phyloP scores from a whole-genome alignment of 2,797 vertebrate species.

The Rhinophrynus dorsalis region DNA sequence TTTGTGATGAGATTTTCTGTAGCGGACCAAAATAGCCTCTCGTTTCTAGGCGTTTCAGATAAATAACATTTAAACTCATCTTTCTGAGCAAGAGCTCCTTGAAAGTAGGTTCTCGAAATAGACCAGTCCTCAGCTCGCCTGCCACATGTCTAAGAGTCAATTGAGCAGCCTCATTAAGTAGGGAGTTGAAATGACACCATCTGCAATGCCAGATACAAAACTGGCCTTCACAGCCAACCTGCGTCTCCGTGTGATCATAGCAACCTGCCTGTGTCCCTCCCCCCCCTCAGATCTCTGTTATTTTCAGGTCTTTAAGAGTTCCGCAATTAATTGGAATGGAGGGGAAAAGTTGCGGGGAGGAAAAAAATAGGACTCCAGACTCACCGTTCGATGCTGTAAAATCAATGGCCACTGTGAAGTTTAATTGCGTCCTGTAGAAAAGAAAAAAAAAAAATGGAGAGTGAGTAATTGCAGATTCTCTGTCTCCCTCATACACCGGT shows the following conservation, averaged over 20 bases:
- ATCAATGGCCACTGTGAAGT: slow-evolving; percentile 97
- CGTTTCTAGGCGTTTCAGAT: neutral
- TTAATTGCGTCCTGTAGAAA: slow-evolving; percentile 86
- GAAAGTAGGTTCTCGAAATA: slow-evolving; percentile 21
- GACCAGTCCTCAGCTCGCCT: neutral
- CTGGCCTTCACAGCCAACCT: neutral
- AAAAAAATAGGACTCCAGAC: slow-evolving; percentile 50
- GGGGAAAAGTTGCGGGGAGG: slow-evolving; percentile 12
- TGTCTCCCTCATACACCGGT: neutral
- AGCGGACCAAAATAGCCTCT: neutral
- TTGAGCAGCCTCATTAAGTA: slow-evolving; percentile 22
- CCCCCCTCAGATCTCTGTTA: slow-evolving; percentile 15
- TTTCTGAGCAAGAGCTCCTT: neutral
- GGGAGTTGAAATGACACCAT: slow-evolving; percentile 2
- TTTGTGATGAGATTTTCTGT: neutral
- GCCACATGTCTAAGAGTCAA: neutral
- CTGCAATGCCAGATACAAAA: slow-evolving; percentile 1
- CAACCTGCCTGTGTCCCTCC: neutral
- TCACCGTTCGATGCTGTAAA: slow-evolving; percentile 97
- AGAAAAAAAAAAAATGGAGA: slow-evolving; percentile 20
- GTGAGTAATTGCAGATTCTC: slow-evolving; percentile 35
- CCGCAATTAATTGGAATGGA: slow-evolving; percentile 40
- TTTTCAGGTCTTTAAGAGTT: neutral
- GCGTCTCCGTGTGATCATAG: neutral
- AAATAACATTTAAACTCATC: slow-evolving; percentile 9